These are phyloP conservation scores for Asbolus verrucosus DNA, from an alignment of 1,140 invertebrate species.

Conservation along the genomic window DNA sequence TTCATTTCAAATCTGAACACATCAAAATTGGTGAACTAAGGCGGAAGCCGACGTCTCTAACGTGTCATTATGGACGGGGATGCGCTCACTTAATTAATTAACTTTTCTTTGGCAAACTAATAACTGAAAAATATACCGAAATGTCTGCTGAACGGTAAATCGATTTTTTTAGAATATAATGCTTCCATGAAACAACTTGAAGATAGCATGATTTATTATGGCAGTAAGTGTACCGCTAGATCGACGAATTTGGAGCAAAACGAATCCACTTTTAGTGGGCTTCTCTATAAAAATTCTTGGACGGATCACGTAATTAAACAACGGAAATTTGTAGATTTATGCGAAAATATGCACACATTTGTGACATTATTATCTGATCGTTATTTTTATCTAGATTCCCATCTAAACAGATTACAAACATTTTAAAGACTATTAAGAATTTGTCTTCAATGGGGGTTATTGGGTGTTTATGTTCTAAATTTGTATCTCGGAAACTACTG, in stretches of 20 bases:
- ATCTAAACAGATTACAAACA: no score
- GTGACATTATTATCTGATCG: no score
- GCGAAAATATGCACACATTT: no score
- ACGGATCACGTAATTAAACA: no score
- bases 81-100: background rate
- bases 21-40: no score
- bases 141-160: slow-evolving; percentile 3
- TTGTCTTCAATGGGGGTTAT: no score
- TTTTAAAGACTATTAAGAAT: no score
- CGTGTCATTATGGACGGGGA: background rate
- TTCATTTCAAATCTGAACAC: background rate
- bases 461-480: no score
- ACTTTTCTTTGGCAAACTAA: background rate
- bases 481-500: no score
- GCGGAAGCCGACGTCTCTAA: background rate
- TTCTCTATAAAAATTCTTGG: slow-evolving; percentile 1
- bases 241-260: slow-evolving; percentile 4
- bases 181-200: no score
- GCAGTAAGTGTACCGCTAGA: background rate
- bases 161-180: background rate
- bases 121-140: background rate
- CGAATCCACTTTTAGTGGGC: background rate
- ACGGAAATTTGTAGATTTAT: no score
- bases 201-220: background rate
- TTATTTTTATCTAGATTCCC: no score